These are phyloP conservation scores for Alosa sapidissima DNA, from an alignment of 2,797 vertebrate genomes.

Conservation along the genomic window DNA sequence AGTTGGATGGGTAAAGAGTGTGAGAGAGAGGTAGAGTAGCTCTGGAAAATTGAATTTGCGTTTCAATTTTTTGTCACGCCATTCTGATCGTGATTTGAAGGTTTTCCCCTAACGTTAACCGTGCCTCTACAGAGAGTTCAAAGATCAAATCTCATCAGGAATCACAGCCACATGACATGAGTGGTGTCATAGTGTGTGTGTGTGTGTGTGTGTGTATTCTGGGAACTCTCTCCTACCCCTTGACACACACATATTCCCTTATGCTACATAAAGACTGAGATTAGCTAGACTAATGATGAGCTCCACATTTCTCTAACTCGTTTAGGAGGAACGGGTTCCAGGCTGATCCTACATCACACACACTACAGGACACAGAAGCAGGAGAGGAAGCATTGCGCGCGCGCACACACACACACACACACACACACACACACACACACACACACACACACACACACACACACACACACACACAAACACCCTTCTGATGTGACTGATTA, in stretches of 20 bases:
- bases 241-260: neutral
- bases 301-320: neutral
- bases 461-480: slow-evolving; percentile 38
- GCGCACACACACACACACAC: no score
- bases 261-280: neutral
- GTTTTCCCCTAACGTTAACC: neutral
- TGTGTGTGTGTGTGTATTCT: neutral
- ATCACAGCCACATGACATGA: slow-evolving; percentile 24
- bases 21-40: slow-evolving; percentile 23
- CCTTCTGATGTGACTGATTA: neutral
- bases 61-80: neutral
- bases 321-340: neutral
- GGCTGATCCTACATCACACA: neutral
- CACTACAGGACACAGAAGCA: neutral
- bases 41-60: neutral
- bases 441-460: slow-evolving; percentile 31
- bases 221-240: neutral
- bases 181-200: neutral
- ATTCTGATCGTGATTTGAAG: neutral
- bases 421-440: slow-evolving; percentile 39
- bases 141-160: slow-evolving; percentile 59
- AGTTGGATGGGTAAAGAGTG: neutral
- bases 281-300: neutral
- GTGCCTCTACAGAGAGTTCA: slow-evolving; percentile 12
- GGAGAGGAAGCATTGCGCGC: neutral